Base-by-base conservation (phyloP, 1,140 invertebrate genomes). In the Heliconius nattereri region DNA sequence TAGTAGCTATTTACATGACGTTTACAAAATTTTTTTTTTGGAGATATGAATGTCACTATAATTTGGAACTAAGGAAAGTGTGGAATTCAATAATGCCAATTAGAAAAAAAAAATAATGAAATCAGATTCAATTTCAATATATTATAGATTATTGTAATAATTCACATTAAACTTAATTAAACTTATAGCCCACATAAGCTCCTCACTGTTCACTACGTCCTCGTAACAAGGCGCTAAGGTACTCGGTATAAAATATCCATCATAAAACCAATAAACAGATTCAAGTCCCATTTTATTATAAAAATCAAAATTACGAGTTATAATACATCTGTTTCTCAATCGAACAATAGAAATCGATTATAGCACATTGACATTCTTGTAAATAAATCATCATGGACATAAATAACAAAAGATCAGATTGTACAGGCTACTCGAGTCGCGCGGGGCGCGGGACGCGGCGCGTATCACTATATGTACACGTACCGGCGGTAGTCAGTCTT, bases 111-210 rank as follows among this genome's bases (percentile, higher is more conserved):
- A 90, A 90, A 91, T 91, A 92, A 91, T 90, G 92, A 94, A 93
- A 90, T 90, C 92, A 92, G 91, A 92, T 94, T 94, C 90, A 94
- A 92, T 94, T 93, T 94, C 92, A 94, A 94, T 94, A 94, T 94
- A 94, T 94, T 94, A 94, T 94, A 94, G 92, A 93, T 94, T 94
- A 94, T 94, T 93, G 92, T 94, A 94, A 93, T 93, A 93, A 93
- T 94, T 94, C 92, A 94, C 92, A 94, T 94, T 92, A 93, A 94
- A 94, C 92, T 94, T 94, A 94, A 92, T 88, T 91, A 90, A 93
- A 91, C 91, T 93, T 93, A 92, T 93, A 91, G 86, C 92, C 91
- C 91, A 93, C 90, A 91, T 91, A 91, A 93, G 91, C 92, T 92
- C 91, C 92, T 90, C 90, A 90, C 91, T 90, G 84, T 86, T 86